Evolutionary conservation across 2,888 invertebrate species (phyloP).

Genomic region (Spisula solida): DNA sequence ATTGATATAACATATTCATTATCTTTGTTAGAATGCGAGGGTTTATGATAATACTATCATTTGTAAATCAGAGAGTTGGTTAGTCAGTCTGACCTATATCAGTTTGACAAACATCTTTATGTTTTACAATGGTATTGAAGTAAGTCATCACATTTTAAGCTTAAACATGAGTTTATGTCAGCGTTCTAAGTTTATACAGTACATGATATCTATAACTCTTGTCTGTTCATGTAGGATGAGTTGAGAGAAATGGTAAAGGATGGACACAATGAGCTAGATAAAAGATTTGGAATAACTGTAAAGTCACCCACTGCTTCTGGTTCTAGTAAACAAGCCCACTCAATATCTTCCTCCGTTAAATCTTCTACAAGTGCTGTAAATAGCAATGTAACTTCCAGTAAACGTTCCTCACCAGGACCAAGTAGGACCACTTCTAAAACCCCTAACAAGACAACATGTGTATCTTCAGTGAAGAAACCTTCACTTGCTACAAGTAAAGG

Average conservation of each 20-base stretch:
- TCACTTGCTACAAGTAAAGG: neutral
- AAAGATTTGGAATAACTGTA: conserved; percentile 25
- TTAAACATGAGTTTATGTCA: no score
- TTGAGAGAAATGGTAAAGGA: conserved; percentile 29
- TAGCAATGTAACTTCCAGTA: neutral
- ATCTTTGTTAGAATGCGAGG: neutral
- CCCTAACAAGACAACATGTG: neutral
- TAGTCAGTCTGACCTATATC: no score
- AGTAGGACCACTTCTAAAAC: neutral
- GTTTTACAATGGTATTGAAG: no score
- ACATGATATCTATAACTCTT: neutral
- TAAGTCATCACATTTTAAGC: no score
- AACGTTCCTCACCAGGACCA: neutral
- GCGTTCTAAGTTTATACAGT: no score
- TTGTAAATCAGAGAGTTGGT: neutral
- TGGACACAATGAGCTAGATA: conserved; percentile 23
- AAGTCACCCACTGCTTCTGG: neutral
- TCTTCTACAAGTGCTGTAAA: neutral
- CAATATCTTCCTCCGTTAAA: neutral
- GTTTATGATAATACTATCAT: neutral
- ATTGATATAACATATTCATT: neutral
- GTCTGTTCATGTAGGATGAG: conserved; percentile 15
- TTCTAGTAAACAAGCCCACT: neutral
- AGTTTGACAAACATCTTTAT: no score
- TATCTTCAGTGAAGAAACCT: neutral